These are phyloP conservation scores for Fulmarus glacialis DNA, from an alignment of 2,113 vertebrate genomes.

Conservation along the genomic window DNA sequence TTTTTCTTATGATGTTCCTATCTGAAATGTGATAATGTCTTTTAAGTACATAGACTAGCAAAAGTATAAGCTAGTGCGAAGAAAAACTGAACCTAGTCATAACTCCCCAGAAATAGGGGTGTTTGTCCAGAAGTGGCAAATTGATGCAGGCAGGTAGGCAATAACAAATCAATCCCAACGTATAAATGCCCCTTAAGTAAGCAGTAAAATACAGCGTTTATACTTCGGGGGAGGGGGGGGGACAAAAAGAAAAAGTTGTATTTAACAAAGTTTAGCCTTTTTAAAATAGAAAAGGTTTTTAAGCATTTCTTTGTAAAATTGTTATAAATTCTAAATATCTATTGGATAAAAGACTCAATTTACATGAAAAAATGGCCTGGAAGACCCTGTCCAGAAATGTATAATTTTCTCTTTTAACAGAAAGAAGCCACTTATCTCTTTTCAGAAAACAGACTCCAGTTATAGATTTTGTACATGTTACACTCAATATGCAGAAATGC, in stretches of 20 bases:
- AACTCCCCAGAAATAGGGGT: not conserved
- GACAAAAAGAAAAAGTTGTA: too few relatives aligned
- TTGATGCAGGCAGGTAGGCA: not conserved
- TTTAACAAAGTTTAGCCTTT: not conserved
- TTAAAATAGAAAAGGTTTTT: not conserved
- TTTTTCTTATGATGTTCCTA: not conserved
- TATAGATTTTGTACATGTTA: conserved; percentile 82
- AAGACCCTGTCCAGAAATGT: not conserved
- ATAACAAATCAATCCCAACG: not conserved
- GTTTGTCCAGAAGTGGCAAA: not conserved
- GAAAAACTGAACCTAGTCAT: not conserved
- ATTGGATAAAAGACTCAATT: not conserved
- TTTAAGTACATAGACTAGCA: not conserved
- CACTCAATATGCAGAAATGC: conserved; percentile 70
- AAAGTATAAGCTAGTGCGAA: not conserved
- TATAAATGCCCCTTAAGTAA: not conserved
- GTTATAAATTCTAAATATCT: not conserved
- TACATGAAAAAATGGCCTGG: not conserved
- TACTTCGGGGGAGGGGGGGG: rapidly evolving
- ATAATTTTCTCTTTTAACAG: conserved; percentile 2
- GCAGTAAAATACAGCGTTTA: not conserved
- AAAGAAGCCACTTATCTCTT: conserved; percentile 68
- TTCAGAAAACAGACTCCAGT: conserved; percentile 82
- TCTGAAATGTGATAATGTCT: not conserved
- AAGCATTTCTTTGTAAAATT: not conserved